A percentile compares a stretch with the other conserved stretches of the same genome.
Evolutionary conservation across 2,113 vertebrate genomes (phyloP).

Genomic region (Nothoprocta perdicaria): DNA sequence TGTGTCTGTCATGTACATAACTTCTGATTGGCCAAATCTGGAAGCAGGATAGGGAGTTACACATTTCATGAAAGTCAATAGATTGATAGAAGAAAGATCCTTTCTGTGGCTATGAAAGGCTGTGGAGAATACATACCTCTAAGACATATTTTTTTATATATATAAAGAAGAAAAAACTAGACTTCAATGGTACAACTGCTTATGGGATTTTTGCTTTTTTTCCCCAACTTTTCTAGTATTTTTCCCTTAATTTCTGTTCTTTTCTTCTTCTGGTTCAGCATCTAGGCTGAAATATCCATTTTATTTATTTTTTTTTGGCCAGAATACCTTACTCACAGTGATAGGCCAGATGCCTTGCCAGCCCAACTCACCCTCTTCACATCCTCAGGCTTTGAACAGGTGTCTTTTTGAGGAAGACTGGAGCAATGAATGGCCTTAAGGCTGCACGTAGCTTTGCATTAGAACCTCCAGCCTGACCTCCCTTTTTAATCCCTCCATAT

Average conservation of each 20-base stretch:
- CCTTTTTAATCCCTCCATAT: neutral
- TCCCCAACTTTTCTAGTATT: neutral
- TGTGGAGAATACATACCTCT: neutral
- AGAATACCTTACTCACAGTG: neutral
- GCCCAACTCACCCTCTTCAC: fast-evolving
- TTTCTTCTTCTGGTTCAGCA: neutral
- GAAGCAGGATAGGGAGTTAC: neutral
- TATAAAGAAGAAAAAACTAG: neutral
- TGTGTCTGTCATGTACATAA: neutral
- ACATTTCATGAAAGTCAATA: neutral
- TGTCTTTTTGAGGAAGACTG: neutral
- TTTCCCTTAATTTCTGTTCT: neutral
- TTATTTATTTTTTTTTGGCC: neutral
- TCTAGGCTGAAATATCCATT: neutral
- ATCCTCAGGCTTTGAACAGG: neutral
- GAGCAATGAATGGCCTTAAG: neutral
- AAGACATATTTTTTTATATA: neutral
- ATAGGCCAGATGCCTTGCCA: neutral
- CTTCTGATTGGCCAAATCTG: neutral
- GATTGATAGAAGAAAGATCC: neutral
- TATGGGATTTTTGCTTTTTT: neutral
- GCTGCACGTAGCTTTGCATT: neutral
- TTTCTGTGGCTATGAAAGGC: neutral
- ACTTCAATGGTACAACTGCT: neutral
- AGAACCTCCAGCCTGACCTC: neutral